Base-by-base conservation (phyloP, 2,888 invertebrate species). In the Drosophila meridiana region DNA sequence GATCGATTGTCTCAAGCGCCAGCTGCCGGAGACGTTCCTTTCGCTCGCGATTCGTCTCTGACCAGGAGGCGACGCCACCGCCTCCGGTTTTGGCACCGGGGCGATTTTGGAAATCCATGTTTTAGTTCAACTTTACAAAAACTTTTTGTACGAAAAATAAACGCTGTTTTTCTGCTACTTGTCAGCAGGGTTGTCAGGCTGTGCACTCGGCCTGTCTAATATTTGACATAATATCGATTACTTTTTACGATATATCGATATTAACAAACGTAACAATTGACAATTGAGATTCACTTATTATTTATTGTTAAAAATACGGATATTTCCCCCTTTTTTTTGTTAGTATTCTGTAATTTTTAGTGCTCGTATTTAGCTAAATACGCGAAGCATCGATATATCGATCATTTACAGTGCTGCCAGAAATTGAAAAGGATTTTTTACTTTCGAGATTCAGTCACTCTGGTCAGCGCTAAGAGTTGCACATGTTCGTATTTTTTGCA, bases 61-160 rank as follows among this genome's bases (percentile, higher is more conserved):
- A 98, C 97, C 98, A 99, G 91, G 99, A 99, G 87, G 99, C 99
- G 62, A 99, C 99, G 61, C 99, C 99, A 78, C 99, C 99, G 63
- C 98, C 97, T n/a, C 99, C 99, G 9, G 99, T 99, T 94, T 99
- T 99, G 14, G 99, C 99, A 82, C 99, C 99, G 73, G 99, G 97
- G 72, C 99, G 95, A 93, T 99, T 98, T 95, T 99, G 99, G 91
- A 99, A 99, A 95, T 99, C 99, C 99, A 99, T 99, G 63, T 32
- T 63, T 70, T 60, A 63, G 11, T 70, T 43, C 48, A 20, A n/a
- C 32, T 55, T 56, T 7, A 26, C 42, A 50, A 64, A 60, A 68
- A 61, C 30, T 40, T 38, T 71, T 45, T 28, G 2, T 6, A 11
- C 32, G 1, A 62, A 58, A 61, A 64, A 30, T 11, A 69, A 59